Percentiles rank a stretch among this genome's conserved stretches.
Evolutionary conservation across 1,140 invertebrate genomes (phyloP).

Genomic region (Papilio glaucus): DNA sequence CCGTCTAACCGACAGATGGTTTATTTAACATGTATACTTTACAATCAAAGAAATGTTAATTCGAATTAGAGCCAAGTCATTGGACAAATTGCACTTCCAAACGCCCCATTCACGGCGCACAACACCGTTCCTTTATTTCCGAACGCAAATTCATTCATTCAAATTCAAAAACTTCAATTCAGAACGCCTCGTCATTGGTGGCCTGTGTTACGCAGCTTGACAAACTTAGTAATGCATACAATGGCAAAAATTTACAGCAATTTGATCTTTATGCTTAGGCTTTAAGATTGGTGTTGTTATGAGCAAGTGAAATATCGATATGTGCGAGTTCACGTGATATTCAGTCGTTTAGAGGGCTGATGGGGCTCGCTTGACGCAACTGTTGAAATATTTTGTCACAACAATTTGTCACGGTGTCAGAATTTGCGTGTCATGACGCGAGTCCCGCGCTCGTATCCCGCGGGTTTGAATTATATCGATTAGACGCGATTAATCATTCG

Average conservation of each 20-base stretch:
- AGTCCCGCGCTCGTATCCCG: constrained; percentile 51
- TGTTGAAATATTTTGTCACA: constrained; percentile 83
- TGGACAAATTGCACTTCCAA: constrained; percentile 52
- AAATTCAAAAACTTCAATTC: constrained; percentile 66
- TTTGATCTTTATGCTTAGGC: constrained; percentile 37
- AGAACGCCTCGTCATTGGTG: constrained; percentile 70
- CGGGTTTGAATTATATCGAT: constrained; percentile 75
- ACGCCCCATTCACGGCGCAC: constrained; percentile 52
- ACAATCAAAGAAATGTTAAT: constrained; percentile 42
- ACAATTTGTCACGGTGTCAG: constrained; percentile 80
- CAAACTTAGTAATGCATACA: constrained; percentile 44
- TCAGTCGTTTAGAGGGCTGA: constrained; percentile 56
- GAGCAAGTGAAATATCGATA: constrained; percentile 8
- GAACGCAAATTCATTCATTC: constrained; percentile 69
- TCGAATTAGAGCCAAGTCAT: constrained; percentile 51
- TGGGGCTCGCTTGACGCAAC: constrained; percentile 68
- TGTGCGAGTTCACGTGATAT: constrained; percentile 57
- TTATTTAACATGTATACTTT: constrained; percentile 42
- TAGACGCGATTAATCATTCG: constrained; percentile 72
- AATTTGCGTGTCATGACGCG: constrained; percentile 72
- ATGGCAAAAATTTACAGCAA: not conserved
- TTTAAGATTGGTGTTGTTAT: constrained; percentile 30
- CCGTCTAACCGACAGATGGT: constrained; percentile 52
- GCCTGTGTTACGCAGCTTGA: constrained; percentile 52
- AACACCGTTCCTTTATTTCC: constrained; percentile 50